Conservation (phyloP, 2,113 vertebrate species). For the Anolis sagrei region DNA sequence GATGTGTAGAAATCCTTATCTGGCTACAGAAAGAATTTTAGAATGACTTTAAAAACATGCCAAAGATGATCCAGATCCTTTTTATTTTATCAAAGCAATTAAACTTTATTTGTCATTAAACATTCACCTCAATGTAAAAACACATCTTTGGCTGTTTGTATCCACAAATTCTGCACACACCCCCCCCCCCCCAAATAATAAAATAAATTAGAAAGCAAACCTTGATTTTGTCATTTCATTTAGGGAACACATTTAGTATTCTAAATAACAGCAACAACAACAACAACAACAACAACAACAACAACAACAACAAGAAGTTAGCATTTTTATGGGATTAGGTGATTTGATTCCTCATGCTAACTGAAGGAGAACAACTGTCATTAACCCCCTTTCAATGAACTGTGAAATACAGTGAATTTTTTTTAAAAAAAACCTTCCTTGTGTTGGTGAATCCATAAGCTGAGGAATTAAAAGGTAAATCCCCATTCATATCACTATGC, state of each 20-base stretch:
- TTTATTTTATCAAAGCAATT: neutral
- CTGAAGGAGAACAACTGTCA: neutral
- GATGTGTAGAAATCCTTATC: neutral
- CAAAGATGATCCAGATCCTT: neutral
- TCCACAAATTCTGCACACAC: too few relatives aligned
- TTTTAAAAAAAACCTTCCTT: conserved; percentile 13
- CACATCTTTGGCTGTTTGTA: too few relatives aligned
- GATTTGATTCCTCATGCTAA: conserved; percentile 32
- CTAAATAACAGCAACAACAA: too few relatives aligned
- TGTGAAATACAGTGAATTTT: conserved; percentile 34
- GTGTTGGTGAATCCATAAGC: neutral
- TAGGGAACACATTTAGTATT: too few relatives aligned
- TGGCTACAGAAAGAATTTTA: neutral
- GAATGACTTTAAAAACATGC: neutral
- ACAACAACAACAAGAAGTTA: neutral
- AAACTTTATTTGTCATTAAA: neutral
- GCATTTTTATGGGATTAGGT: conserved; percentile 53
- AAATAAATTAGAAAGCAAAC: too few relatives aligned
- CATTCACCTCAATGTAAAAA: too few relatives aligned
- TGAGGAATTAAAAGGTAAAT: conserved; percentile 13
- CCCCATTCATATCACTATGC: neutral
- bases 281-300: neutral
- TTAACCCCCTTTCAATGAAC: neutral
- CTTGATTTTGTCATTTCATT: too few relatives aligned
- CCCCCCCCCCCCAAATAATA: too few relatives aligned